Evolutionary conservation across 2,797 vertebrate species (phyloP).

Genomic region (Kryptolebias ocellatus): DNA sequence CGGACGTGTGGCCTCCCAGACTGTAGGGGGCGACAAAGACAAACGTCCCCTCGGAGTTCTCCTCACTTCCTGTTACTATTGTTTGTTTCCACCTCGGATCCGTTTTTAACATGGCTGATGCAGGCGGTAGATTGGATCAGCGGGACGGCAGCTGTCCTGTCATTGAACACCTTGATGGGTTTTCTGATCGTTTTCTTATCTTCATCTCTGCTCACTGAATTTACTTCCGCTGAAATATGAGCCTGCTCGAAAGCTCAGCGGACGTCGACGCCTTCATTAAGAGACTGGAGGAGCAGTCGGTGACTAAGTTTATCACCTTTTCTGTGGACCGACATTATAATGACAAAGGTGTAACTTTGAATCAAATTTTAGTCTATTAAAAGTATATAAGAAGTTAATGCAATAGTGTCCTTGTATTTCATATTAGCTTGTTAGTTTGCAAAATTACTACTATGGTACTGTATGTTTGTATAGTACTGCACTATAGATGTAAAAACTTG

Average conservation of each 20-base stretch:
- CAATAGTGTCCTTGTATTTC: too few species aligned
- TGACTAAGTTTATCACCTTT: slow-evolving; percentile 28
- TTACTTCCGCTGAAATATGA: slow-evolving; percentile 5
- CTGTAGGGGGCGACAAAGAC: slow-evolving; percentile 48
- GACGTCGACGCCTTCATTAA: slow-evolving; percentile 16
- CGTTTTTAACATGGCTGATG: neutral
- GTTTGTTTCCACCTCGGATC: neutral
- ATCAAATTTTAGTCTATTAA: too few species aligned
- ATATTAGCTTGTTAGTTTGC: too few species aligned
- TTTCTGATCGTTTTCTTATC: neutral
- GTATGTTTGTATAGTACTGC: too few species aligned
- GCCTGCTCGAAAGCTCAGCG: neutral
- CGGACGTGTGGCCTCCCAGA: slow-evolving; percentile 4
- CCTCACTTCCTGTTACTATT: neutral
- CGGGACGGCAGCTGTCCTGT: neutral
- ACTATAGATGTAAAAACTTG: too few species aligned
- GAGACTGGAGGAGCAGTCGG: slow-evolving; percentile 20
- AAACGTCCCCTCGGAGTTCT: neutral
- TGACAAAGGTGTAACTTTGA: slow-evolving; percentile 14
- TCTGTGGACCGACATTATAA: slow-evolving; percentile 36
- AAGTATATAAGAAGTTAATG: too few species aligned
- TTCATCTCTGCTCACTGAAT: neutral
- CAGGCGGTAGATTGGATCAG: slow-evolving; percentile 9
- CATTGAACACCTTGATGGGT: too few species aligned
- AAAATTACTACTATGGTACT: too few species aligned